Evolutionary conservation across 2,888 invertebrate species (phyloP).

Genomic region (Coelinius sp.): DNA sequence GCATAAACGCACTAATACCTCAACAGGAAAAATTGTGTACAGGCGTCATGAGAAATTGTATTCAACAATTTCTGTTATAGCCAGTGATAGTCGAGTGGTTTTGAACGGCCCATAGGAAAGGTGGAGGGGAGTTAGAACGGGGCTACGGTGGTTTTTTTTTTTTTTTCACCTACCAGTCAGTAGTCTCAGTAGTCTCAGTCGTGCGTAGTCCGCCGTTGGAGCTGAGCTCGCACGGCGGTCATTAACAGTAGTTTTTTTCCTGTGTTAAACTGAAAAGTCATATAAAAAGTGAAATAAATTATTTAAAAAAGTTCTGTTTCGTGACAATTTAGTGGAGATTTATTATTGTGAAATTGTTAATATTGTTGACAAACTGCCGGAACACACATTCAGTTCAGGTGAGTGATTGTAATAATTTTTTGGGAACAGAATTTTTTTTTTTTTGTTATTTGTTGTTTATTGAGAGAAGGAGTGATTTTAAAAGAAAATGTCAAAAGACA

Average conservation of each 20-base stretch:
- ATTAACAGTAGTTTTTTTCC: not conserved
- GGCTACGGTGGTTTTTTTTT: slow-evolving; percentile 33
- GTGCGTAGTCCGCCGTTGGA: slow-evolving; percentile 59
- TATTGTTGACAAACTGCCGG: slow-evolving; percentile 23
- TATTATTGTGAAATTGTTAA: not conserved
- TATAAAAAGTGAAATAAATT: too few relatives aligned
- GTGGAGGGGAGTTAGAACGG: slow-evolving; percentile 43
- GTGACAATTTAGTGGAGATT: not conserved
- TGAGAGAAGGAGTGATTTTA: too few relatives aligned
- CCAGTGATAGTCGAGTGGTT: slow-evolving; percentile 18
- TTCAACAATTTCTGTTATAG: not conserved
- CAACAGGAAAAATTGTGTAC: not conserved
- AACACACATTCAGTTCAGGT: slow-evolving; percentile 12
- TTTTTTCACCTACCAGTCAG: slow-evolving; percentile 31
- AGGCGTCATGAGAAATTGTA: slow-evolving; percentile 6
- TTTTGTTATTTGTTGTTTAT: too few relatives aligned
- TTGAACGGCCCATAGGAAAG: too few relatives aligned
- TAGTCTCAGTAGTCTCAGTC: slow-evolving; percentile 49
- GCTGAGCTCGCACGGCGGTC: slow-evolving; percentile 50
- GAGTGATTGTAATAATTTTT: not conserved
- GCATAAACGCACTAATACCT: not conserved
- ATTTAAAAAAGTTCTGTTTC: slow-evolving; percentile 6
- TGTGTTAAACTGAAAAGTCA: not conserved
- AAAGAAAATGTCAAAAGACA: too few relatives aligned
- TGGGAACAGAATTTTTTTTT: not conserved